Base-by-base conservation (phyloP, 2,797 vertebrate genomes). In the Typhlichthys eigenmanni region DNA sequence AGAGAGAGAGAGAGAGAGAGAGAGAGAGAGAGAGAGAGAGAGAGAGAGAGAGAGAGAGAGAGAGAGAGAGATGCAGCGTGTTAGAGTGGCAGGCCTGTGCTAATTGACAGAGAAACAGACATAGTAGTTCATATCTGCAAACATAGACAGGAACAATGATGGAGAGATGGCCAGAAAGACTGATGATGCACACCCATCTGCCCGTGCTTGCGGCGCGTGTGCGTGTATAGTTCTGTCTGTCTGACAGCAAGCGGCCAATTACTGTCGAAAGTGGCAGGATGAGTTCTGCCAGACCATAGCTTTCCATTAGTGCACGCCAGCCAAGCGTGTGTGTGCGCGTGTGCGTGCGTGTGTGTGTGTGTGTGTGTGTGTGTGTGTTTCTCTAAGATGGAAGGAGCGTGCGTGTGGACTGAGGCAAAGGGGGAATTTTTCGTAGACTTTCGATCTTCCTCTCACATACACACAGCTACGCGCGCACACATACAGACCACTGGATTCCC, bases 221-320 rank as follows among this genome's bases (percentile, higher is more conserved):
- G 71, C 66, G 70, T 73, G 66, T 74, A 24, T 62, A 72, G 66
- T 72, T 76, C 80, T 59, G 75, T 79, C 75, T 75, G 72, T 83
- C 71, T 83, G 85, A 86, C 84, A 86, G 84, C 79, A 85, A 85
- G 77, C 79, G 74, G 82, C 87, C 87, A 85, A 88, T 87, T 87
- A 90, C 78, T 85, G 80, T 82, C 73, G 71, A 86, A 85, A 87
- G 79, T 87, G 82, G 80, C 64, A 49, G 84, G 82, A 87, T 87
- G 83, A 88, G 79, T 78, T 76, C 85, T 86, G 74, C 86, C 83
- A 85, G 86, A 88, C 81, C 86, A 86, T 79, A 78, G 77, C 86
- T 89, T 88, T 89, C 83, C 84, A 88, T 85, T 88, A 87, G 77
- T 76, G 75, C 75, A 80, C 73, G 81, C 77, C 85, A 89, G 72